Conservation (phyloP, 2,888 invertebrate species). For the Cryptophagus acutangulus region DNA sequence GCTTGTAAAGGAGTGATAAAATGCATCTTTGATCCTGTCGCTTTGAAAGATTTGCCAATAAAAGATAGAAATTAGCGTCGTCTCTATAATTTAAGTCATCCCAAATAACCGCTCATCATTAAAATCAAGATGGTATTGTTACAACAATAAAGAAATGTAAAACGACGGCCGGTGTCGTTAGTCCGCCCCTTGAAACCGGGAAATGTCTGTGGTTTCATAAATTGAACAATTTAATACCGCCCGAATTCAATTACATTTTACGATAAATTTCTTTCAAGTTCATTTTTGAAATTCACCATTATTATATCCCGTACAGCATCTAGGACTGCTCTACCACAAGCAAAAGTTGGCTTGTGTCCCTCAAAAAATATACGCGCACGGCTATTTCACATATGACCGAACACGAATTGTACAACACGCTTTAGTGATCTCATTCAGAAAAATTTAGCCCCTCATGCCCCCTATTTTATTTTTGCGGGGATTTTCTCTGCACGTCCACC, state of each 20-base stretch:
- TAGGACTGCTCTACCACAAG: too few relatives aligned
- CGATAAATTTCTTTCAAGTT: constrained; percentile 39
- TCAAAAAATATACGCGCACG: constrained; percentile 45
- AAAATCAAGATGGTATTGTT: constrained; percentile 37
- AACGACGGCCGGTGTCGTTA: too few relatives aligned
- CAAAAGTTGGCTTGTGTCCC: constrained; percentile 26
- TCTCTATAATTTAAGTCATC: constrained; percentile 21
- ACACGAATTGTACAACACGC: constrained; percentile 61
- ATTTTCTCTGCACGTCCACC: too few relatives aligned
- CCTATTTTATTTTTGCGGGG: too few relatives aligned
- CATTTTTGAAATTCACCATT: constrained; percentile 45
- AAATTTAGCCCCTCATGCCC: constrained; percentile 37
- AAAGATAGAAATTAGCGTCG: too few relatives aligned
- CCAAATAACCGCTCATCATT: constrained; percentile 28
- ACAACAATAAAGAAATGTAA: too few relatives aligned
- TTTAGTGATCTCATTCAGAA: constrained; percentile 60
- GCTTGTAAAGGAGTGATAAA: too few relatives aligned
- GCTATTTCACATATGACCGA: constrained; percentile 64
- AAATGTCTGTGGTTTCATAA: constrained; percentile 48
- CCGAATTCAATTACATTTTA: constrained; percentile 44
- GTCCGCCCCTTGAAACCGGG: constrained; percentile 44
- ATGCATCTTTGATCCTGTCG: too few relatives aligned
- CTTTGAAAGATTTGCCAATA: too few relatives aligned
- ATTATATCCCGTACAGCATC: constrained; percentile 31
- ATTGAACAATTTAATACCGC: constrained; percentile 49